Percentiles rank a stretch among this genome's conserved stretches.
phyloP scores from a whole-genome alignment of 2,888 invertebrate species.

The Chaetogeoica ovagalla region DNA sequence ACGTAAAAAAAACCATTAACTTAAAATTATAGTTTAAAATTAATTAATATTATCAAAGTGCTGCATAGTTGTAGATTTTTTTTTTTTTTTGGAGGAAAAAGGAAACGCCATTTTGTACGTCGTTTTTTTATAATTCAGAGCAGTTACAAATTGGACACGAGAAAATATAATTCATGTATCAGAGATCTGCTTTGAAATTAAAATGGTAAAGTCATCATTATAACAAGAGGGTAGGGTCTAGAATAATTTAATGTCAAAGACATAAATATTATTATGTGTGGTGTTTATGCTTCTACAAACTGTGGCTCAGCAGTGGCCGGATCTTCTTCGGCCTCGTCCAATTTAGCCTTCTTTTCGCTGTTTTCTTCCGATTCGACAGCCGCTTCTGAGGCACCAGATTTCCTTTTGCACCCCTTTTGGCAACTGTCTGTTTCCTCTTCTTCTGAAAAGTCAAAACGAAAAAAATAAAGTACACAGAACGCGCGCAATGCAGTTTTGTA shows the following conservation, averaged over 20 bases:
- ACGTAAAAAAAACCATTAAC: constrained; percentile 46
- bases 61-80: constrained; percentile 20
- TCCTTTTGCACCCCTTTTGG: constrained; percentile 43
- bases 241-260: constrained; percentile 50
- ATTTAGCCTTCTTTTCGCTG: constrained; percentile 43
- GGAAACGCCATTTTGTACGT: constrained; percentile 34
- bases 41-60: constrained; percentile 49
- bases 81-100: constrained; percentile 1
- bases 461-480: neutral
- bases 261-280: neutral
- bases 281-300: constrained; percentile 51
- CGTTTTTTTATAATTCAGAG: constrained; percentile 40
- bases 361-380: constrained; percentile 29
- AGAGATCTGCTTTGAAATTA: constrained; percentile 43
- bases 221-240: constrained; percentile 46
- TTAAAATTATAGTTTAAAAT: constrained; percentile 48
- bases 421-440: constrained; percentile 38
- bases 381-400: constrained; percentile 44
- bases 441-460: constrained; percentile 6
- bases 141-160: constrained; percentile 42
- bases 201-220: constrained; percentile 38
- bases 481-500: too few species aligned
- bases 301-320: constrained; percentile 49
- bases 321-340: constrained; percentile 48
- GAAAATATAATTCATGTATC: constrained; percentile 33